Base-by-base conservation (phyloP, 2,113 vertebrate genomes). In the Takifugu flavidus region DNA sequence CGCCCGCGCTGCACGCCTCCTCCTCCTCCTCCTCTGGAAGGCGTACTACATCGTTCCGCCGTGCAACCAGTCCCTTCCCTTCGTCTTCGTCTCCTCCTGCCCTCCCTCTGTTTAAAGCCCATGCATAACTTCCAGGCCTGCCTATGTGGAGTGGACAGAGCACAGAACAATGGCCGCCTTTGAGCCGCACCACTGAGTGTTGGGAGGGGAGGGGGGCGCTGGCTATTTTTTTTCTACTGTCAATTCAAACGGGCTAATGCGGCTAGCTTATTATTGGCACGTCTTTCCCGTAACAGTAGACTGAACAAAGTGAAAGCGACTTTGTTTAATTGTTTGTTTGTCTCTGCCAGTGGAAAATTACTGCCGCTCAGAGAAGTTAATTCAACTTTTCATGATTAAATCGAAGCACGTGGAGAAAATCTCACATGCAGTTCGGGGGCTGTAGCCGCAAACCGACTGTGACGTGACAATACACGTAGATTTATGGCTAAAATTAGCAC, bases 151-250 rank as follows among this genome's bases (percentile, higher is more conserved):
- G 89, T 89, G 85, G 88, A 90, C 87, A 82, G 82, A 70, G 70
- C 79, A 65, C 71, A 72, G 87, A 93, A 95, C 94, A 96, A 95
- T 92, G 88, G 87, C 59, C 51, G 78, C 80, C 92, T 94, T 95
- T 95, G 90, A 94, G 87, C 80, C 65, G 70, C 81, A 82, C 78
- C 63, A 72, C 65, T 66, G 66, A 67, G 83, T 67, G 78, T 79
- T 83, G 77, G 84, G 77, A 66, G 34, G 76, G 75, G 66, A 13
- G 46, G 25, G n/a, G 27, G 49, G 64, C 15, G 56, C 26, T 60
- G 76, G 75, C 67, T 76, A 59, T 75, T 20, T 49, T 78, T 81
- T 74, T 62, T 75, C 52, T 72, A 82, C 75, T 83, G 77, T 86
- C 78, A 75, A 64, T 82, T 78, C 56, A 78, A 80, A 62, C 49